A percentile compares a stretch with the other conserved stretches of the same genome.
Evolutionary conservation across 2,113 vertebrate species (phyloP).

Genomic region (Manacus vitellinus): DNA sequence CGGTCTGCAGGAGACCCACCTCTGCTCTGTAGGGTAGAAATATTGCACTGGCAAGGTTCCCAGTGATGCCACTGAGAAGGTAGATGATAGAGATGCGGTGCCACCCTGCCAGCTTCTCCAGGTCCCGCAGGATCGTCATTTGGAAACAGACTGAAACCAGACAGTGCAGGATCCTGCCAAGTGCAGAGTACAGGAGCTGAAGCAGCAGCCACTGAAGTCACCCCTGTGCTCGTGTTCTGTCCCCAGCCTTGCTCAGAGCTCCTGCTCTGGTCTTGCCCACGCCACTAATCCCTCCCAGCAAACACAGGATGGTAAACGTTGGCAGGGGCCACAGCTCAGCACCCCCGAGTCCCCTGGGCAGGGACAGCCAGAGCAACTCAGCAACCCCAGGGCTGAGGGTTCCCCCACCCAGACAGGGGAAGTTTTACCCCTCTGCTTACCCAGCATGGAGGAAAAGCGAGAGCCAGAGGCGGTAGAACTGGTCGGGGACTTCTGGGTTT

Average conservation of each 20-base stretch:
- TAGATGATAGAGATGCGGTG: conserved; percentile 98
- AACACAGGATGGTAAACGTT: not conserved
- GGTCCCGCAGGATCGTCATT: conserved; percentile 96
- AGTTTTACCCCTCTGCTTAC: conserved; percentile 68
- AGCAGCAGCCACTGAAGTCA: conserved; percentile 12
- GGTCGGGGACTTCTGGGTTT: conserved; percentile 96
- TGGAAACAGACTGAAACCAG: conserved; percentile 96
- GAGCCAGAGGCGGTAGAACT: conserved; percentile 98
- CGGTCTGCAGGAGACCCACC: conserved; percentile 73
- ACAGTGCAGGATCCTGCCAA: conserved; percentile 94
- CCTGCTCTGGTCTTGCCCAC: not conserved
- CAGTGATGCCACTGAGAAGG: conserved; percentile 94
- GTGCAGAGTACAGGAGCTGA: conserved; percentile 32
- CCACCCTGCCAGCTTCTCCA: conserved; percentile 98
- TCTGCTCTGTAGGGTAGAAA: conserved; percentile 97
- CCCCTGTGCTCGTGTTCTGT: not conserved
- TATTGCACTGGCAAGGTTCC: conserved; percentile 95
- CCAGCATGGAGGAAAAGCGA: conserved; percentile 97
- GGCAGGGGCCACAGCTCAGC: not conserved
- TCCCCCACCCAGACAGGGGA: not conserved
- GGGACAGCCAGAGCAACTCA: not conserved
- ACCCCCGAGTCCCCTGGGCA: not conserved
- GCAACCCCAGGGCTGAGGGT: not conserved
- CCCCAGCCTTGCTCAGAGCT: not conserved
- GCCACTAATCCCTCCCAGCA: not conserved